Evolutionary conservation across 2,888 invertebrate species (phyloP).

Genomic region (Yponomeuta sedellus): DNA sequence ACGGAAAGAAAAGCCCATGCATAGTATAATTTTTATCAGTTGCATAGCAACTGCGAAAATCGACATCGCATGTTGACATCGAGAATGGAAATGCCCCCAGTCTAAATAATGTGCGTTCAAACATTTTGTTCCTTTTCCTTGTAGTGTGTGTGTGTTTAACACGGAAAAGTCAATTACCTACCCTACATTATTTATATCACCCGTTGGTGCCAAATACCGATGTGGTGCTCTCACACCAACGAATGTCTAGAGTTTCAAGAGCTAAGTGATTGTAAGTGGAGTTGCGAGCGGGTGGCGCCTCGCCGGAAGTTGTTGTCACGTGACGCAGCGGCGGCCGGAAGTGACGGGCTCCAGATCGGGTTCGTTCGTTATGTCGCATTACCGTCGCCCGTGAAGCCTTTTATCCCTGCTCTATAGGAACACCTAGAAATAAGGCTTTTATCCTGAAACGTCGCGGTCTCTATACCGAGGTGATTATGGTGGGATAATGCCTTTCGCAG

Average conservation of each 20-base stretch:
- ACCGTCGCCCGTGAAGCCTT: constrained; percentile 42
- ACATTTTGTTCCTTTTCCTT: background rate
- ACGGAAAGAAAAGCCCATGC: no score
- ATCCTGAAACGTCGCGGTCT: background rate
- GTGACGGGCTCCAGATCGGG: constrained; percentile 58
- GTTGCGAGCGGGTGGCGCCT: constrained; percentile 61
- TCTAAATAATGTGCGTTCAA: background rate
- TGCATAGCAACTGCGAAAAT: no score
- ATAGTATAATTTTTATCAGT: no score
- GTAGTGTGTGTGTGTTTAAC: background rate
- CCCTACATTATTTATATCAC: background rate
- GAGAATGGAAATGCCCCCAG: background rate
- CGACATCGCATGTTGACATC: background rate
- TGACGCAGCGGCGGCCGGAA: constrained; percentile 65
- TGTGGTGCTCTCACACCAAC: background rate
- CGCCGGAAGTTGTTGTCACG: constrained; percentile 70
- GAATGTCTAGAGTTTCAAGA: constrained; percentile 44
- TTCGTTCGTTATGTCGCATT: constrained; percentile 62
- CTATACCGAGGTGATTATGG: background rate
- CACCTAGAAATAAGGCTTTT: constrained; percentile 1
- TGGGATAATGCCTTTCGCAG: background rate
- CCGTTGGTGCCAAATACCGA: background rate
- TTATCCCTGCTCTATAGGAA: constrained; percentile 30
- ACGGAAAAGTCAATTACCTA: background rate
- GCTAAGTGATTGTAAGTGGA: constrained; percentile 73